A percentile compares a stretch with the other conserved stretches of the same genome.
Evolutionary conservation across 2,113 vertebrate species (phyloP).

Genomic region (Gallinago jamesoni): DNA sequence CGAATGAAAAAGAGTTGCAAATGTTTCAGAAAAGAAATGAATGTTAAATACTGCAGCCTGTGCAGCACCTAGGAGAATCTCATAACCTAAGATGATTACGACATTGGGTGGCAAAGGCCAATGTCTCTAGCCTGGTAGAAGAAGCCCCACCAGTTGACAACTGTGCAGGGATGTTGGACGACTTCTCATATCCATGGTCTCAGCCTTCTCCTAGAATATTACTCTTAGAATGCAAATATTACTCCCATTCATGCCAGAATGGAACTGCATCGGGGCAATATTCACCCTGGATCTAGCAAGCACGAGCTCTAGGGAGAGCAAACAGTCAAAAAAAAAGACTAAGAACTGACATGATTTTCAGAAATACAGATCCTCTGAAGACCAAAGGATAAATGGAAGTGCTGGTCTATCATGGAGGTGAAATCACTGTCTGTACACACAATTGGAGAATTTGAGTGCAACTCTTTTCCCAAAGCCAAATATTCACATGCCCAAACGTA

Average conservation of each 20-base stretch:
- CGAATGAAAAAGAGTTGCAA: not conserved
- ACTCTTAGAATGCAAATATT: not conserved
- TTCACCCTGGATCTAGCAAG: not conserved
- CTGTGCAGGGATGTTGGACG: rapidly evolving
- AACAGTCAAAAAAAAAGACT: not conserved
- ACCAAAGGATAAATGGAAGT: not conserved
- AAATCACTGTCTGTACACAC: not conserved
- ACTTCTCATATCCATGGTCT: not conserved
- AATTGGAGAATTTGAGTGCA: rapidly evolving
- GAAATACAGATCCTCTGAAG: not conserved
- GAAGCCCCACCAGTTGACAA: not conserved
- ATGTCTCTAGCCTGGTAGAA: not conserved
- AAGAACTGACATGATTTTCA: not conserved
- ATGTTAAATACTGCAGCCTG: not conserved
- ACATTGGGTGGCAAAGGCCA: not conserved
- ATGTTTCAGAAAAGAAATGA: not conserved
- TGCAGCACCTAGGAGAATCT: not conserved
- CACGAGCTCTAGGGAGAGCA: not conserved
- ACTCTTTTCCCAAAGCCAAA: not conserved
- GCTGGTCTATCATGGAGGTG: not conserved
- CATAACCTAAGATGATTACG: rapidly evolving
- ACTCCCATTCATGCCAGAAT: not conserved
- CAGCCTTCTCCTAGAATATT: not conserved
- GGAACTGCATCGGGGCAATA: not conserved
- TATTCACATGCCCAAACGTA: not conserved